Conservation (phyloP, 2,888 invertebrate genomes). For the Auanema sp. region DNA sequence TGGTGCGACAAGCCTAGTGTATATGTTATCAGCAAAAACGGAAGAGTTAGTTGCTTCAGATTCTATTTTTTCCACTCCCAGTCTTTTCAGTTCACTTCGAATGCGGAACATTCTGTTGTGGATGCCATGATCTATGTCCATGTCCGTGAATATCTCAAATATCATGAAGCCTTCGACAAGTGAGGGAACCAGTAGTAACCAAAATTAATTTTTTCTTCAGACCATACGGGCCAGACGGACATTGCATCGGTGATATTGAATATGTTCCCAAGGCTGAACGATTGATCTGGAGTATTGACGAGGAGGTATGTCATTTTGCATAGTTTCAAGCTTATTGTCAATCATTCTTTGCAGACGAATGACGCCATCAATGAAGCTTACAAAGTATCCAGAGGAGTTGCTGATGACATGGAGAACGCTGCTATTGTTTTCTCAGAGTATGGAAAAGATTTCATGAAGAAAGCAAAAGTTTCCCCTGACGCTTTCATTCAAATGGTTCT, state of each 20-base stretch:
- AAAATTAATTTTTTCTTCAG: slow-evolving; percentile 13
- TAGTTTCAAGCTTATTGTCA: not conserved
- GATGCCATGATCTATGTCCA: slow-evolving; percentile 57
- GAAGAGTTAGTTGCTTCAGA: slow-evolving; percentile 71
- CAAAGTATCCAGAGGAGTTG: slow-evolving; percentile 71
- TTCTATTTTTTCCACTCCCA: not conserved
- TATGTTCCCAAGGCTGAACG: slow-evolving; percentile 79
- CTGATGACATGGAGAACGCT: slow-evolving; percentile 85
- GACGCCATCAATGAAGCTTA: slow-evolving; percentile 46
- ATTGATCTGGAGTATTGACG: slow-evolving; percentile 79
- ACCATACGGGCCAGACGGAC: slow-evolving; percentile 52
- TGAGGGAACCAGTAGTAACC: not conserved
- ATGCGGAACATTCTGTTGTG: slow-evolving; percentile 54
- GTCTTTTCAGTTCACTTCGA: slow-evolving; percentile 44
- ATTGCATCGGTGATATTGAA: slow-evolving; percentile 45
- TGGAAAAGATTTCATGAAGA: slow-evolving; percentile 86
- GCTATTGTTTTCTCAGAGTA: slow-evolving; percentile 82
- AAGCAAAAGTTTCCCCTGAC: slow-evolving; percentile 87
- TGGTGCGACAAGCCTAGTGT: slow-evolving; percentile 82
- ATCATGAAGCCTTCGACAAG: slow-evolving; percentile 44
- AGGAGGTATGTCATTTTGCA: slow-evolving; percentile 27
- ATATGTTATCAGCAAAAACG: slow-evolving; percentile 78
- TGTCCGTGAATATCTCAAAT: slow-evolving; percentile 57
- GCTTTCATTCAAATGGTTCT: slow-evolving; percentile 95
- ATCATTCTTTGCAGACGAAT: slow-evolving; percentile 23